Base-by-base conservation (phyloP, 2,113 vertebrate species). In the Gavia stellata region DNA sequence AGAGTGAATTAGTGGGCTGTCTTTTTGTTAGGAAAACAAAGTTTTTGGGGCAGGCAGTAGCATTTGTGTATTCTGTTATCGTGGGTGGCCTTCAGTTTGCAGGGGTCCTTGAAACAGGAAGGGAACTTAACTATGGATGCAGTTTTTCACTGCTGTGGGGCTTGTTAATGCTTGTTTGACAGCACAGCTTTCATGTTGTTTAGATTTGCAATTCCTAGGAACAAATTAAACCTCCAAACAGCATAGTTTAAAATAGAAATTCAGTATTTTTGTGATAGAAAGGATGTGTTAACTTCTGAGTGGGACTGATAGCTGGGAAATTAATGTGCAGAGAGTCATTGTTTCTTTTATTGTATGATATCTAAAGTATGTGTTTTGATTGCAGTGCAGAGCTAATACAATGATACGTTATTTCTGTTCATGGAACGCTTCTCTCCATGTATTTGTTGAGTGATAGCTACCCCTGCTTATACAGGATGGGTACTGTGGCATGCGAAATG, bases 11-110 rank as follows among this genome's bases (percentile, higher is more conserved):
- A 91, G 28, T 28, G 34, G 47, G 36, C 80, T 88, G 81, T 62
- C 33, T 59, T 59, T 68, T 81, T 82, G 70, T 56, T 49, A 95
- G 80, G 61, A 81, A 86, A 89, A 59, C 91, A 90, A 63, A 73
- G 68, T 38, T 95, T 70, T 87, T 2, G 83, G 81, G 83, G 45
- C 86, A 72, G 88, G 81, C 90, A 18, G 86, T 71, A 86, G 92
- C 47, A 6, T 72, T 89, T 92, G 61, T 84, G 53, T 88, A 8
- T 71, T 90, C 90, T 65, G 44, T 73, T 94, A 47, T 24, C 40
- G 19, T 96, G 95, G 86, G 96, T 95, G 94, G 95, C 86, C 92
- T 94, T 86, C 49, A 23, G 72, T 36, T 92, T 26, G 67, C 65
- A 78, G 80, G 79, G 83, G 75, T 84, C 94, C 92, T 87, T 86